Conservation (phyloP, 2,113 vertebrate species). For the Amazona vittata region DNA sequence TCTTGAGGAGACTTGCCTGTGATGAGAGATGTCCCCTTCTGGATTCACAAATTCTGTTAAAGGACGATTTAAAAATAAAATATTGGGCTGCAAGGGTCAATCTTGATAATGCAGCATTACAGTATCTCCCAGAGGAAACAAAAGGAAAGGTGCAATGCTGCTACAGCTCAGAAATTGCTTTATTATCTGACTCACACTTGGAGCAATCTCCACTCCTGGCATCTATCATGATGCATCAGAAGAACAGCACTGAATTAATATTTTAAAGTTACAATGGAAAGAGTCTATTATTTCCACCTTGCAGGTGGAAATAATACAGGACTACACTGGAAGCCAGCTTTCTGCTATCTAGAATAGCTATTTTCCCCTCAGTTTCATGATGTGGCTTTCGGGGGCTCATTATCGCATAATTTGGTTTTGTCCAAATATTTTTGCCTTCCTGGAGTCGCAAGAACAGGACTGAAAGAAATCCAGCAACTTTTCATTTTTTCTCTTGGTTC, state of each 20-base stretch:
- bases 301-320: neutral
- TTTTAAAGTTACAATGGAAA: constrained; percentile 48
- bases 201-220: constrained; percentile 12
- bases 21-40: neutral
- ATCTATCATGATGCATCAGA: constrained; percentile 41
- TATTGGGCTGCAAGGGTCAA: neutral
- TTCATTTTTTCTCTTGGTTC: neutral
- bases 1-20: neutral
- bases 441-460: neutral
- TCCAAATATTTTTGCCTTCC: constrained; percentile 44
- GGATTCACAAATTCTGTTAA: constrained; percentile 10
- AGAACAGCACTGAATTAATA: neutral
- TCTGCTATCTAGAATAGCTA: neutral
- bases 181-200: constrained; percentile 46
- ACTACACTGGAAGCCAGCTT: neutral
- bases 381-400: neutral
- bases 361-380: neutral
- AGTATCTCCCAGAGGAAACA: constrained; percentile 41
- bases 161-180: constrained; percentile 58
- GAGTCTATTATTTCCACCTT: constrained; percentile 21
- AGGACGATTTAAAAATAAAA: constrained; percentile 32
- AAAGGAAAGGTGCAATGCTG: constrained; percentile 34
- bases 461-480: neutral
- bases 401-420: neutral
- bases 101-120: constrained; percentile 29